These are phyloP conservation scores for Brachynemurus nebulosus DNA, from an alignment of 2,888 invertebrate genomes.

Conservation along the genomic window DNA sequence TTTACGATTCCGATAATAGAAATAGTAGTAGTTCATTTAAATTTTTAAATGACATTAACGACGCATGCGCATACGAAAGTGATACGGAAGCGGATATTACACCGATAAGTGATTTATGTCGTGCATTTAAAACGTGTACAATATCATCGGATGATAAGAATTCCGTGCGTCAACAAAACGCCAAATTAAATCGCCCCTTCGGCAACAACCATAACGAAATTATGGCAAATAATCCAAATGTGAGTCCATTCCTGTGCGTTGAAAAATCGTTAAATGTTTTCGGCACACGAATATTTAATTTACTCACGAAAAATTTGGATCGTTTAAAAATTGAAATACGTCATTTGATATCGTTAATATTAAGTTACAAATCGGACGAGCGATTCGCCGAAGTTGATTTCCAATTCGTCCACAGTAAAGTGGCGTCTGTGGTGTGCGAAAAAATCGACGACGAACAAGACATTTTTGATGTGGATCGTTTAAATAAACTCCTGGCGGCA, in stretches of 20 bases:
- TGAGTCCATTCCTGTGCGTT: slow-evolving; percentile 38
- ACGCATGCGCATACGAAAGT: not conserved
- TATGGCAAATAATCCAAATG: slow-evolving; percentile 18
- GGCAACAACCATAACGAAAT: slow-evolving; percentile 3
- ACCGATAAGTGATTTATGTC: slow-evolving; percentile 45
- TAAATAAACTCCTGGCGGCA: not conserved
- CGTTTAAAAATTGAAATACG: slow-evolving; percentile 51
- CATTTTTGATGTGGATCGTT: slow-evolving; percentile 3
- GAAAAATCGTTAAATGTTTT: slow-evolving; percentile 50
- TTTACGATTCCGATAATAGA: no score
- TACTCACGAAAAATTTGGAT: slow-evolving; percentile 40
- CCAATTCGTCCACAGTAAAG: slow-evolving; percentile 46
- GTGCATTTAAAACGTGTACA: slow-evolving; percentile 40
- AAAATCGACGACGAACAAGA: slow-evolving; percentile 33
- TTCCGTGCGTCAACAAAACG: not conserved
- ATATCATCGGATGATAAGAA: slow-evolving; percentile 31
- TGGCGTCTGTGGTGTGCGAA: slow-evolving; percentile 46
- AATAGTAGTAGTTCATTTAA: no score
- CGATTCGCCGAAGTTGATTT: slow-evolving; percentile 48
- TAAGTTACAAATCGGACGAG: slow-evolving; percentile 52
- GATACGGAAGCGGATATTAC: slow-evolving; percentile 25
- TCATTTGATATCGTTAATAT: slow-evolving; percentile 51
- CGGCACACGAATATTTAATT: slow-evolving; percentile 52
- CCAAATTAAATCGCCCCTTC: not conserved
- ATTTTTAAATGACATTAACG: not conserved